A percentile compares a stretch with the other conserved stretches of the same genome.
phyloP scores from a whole-genome alignment of 2,113 vertebrate species.

The Zosterops pallidus region DNA sequence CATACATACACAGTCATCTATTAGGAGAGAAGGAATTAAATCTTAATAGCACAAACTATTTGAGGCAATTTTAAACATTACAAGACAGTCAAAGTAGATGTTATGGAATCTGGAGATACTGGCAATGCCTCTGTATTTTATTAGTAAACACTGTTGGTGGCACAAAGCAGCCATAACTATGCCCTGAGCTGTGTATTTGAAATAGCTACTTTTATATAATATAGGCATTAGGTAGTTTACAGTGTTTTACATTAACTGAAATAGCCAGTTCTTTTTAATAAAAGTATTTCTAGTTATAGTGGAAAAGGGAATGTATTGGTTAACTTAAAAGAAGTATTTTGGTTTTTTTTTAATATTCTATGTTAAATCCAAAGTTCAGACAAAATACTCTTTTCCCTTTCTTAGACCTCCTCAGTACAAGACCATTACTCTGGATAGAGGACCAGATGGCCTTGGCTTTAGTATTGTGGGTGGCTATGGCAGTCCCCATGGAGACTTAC shows the following conservation, averaged over 20 bases:
- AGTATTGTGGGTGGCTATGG: slow-evolving; percentile 96
- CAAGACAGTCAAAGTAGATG: neutral
- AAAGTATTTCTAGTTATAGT: neutral
- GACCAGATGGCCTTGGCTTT: slow-evolving; percentile 94
- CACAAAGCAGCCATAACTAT: neutral
- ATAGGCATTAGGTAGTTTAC: neutral
- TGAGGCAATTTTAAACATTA: neutral
- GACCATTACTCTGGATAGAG: slow-evolving; percentile 88
- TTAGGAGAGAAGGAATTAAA: neutral
- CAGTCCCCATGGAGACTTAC: slow-evolving; percentile 95
- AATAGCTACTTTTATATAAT: neutral
- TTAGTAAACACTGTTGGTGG: neutral
- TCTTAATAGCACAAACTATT: neutral
- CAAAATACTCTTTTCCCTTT: neutral
- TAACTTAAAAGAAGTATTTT: neutral
- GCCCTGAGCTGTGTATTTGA: neutral
- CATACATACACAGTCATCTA: neutral
- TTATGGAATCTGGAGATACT: neutral
- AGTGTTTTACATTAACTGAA: neutral
- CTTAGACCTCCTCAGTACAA: slow-evolving; percentile 93
- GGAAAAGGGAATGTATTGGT: neutral
- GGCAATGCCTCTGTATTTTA: neutral
- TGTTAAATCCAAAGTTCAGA: neutral
- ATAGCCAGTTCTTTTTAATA: neutral
- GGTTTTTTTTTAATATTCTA: neutral